Conservation (phyloP, 2,797 vertebrate species). For the Ctenochaetus hawaiiensis region DNA sequence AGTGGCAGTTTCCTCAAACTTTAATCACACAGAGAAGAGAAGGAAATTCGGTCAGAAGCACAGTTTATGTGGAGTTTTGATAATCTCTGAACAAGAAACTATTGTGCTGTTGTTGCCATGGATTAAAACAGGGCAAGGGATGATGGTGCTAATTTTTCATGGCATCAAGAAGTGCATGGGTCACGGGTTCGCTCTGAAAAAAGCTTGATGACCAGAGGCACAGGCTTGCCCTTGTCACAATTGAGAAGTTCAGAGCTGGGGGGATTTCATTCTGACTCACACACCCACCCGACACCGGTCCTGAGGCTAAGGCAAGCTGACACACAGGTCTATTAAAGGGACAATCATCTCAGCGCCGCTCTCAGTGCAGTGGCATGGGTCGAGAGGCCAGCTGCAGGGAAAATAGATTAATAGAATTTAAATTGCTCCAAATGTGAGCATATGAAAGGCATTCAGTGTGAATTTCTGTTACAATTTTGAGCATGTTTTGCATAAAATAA, state of each 20-base stretch:
- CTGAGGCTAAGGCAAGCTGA: constrained; percentile 56
- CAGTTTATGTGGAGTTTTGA: constrained; percentile 49
- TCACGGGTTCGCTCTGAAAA: constrained; percentile 49
- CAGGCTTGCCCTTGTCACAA: constrained; percentile 66
- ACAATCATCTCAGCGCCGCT: constrained; percentile 51
- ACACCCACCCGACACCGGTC: constrained; percentile 53
- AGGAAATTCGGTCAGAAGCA: constrained; percentile 40
- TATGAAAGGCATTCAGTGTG: constrained; percentile 11
- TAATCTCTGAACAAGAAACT: constrained; percentile 64
- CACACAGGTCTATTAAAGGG: constrained; percentile 73
- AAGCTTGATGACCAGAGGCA: constrained; percentile 52
- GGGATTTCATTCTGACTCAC: constrained; percentile 66
- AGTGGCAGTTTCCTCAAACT: constrained; percentile 45
- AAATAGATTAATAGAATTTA: constrained; percentile 61
- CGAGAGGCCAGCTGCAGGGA: constrained; percentile 54
- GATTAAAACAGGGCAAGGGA: constrained; percentile 44
- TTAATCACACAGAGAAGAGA: constrained; percentile 56
- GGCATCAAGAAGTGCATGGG: constrained; percentile 37
- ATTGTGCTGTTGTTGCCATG: constrained; percentile 44
- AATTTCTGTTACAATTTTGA: background rate
- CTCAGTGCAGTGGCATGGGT: constrained; percentile 35
- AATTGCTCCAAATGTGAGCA: constrained; percentile 49
- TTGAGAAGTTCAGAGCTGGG: constrained; percentile 59
- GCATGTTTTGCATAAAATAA: background rate
- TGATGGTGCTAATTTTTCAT: constrained; percentile 48